Conservation (phyloP, 2,888 invertebrate species). For the Hyposoter dolosus region DNA sequence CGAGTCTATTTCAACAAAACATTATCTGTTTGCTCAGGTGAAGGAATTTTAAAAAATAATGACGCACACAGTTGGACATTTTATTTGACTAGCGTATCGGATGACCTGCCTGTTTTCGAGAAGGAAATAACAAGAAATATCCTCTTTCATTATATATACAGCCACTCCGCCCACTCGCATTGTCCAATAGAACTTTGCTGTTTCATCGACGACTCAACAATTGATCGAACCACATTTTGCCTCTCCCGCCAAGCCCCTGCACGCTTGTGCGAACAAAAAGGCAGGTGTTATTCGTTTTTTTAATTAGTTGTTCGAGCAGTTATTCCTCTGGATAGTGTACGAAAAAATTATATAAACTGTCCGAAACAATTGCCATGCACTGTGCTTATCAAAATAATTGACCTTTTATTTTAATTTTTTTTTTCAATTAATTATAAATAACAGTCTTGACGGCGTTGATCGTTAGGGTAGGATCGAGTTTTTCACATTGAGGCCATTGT, state of each 20-base stretch:
- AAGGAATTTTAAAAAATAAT: background rate
- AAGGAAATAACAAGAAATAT: background rate
- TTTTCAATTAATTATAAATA: too few species aligned
- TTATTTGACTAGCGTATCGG: slow-evolving; percentile 4
- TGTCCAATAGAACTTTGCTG: background rate
- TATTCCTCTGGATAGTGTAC: too few species aligned
- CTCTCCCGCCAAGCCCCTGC: background rate
- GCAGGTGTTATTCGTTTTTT: too few species aligned
- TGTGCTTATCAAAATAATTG: too few species aligned
- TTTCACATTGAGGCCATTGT: too few species aligned
- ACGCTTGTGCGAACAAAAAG: background rate
- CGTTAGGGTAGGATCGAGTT: too few species aligned
- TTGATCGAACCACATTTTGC: background rate
- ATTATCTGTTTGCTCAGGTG: background rate
- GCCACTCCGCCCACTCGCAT: background rate
- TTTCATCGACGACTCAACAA: background rate
- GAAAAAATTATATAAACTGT: too few species aligned
- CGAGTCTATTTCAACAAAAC: background rate
- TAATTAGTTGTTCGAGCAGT: too few species aligned
- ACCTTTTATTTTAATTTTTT: too few species aligned
- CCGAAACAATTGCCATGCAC: too few species aligned
- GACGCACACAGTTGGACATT: background rate
- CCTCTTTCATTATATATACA: background rate
- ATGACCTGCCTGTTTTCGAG: background rate
- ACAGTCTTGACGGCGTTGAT: too few species aligned